Percentiles rank a stretch among this genome's conserved stretches.
Conservation (phyloP, 2,888 invertebrate species). For the Timema cristinae region DNA sequence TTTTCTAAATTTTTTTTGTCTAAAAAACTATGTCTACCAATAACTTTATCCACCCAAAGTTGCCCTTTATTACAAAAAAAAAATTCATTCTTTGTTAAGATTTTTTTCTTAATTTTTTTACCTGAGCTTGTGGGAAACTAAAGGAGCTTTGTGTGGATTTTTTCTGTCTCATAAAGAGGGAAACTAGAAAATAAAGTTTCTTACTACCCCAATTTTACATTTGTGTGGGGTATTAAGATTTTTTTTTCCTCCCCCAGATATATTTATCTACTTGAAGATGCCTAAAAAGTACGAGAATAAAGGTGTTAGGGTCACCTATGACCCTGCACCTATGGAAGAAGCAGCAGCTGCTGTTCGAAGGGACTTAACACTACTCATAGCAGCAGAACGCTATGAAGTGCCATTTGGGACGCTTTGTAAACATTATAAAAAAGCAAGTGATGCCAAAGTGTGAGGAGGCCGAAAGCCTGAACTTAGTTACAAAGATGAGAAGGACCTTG, state of each 20-base stretch:
- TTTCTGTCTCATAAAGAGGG: neutral
- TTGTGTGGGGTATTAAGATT: neutral
- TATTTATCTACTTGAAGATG: no score
- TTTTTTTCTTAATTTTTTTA: neutral
- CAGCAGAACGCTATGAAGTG: slow-evolving; percentile 5
- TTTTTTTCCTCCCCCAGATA: no score
- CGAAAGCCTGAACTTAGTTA: slow-evolving; percentile 8
- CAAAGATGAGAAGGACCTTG: neutral
- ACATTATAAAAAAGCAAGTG: no score
- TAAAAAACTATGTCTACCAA: no score
- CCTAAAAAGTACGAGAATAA: neutral
- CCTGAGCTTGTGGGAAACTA: neutral
- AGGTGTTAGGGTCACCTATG: neutral
- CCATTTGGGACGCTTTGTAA: slow-evolving; percentile 8
- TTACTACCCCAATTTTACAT: neutral
- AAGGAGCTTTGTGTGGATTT: neutral
- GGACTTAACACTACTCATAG: neutral
- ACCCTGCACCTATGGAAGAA: slow-evolving; percentile 6
- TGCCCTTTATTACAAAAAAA: neutral
- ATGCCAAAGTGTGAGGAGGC: slow-evolving; percentile 1
- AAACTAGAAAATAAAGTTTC: neutral
- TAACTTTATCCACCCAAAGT: neutral
- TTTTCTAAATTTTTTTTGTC: no score
- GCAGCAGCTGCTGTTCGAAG: neutral
- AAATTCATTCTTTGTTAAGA: neutral